These are phyloP conservation scores for Phymatocera aterrima DNA, from an alignment of 2,888 invertebrate genomes.

Conservation along the genomic window DNA sequence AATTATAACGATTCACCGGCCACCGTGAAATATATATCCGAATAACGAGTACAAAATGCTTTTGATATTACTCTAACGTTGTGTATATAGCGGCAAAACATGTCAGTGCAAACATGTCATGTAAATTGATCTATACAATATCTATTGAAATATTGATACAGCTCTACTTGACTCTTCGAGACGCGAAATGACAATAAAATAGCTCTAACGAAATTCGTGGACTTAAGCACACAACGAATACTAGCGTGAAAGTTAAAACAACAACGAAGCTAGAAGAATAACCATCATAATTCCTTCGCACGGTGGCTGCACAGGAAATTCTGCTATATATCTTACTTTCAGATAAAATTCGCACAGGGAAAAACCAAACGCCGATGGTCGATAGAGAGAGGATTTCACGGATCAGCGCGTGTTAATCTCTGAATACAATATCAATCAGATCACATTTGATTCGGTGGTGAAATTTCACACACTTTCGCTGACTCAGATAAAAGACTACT, in stretches of 20 bases:
- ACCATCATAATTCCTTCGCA: no score
- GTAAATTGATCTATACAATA: not conserved
- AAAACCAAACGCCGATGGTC: conserved; percentile 20
- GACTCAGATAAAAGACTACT: no score
- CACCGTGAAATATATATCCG: not conserved
- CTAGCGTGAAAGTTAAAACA: conserved; percentile 18
- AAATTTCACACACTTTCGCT: not conserved
- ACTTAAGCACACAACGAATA: not conserved
- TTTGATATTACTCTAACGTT: not conserved
- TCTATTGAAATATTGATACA: not conserved
- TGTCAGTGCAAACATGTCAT: not conserved
- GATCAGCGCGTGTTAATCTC: conserved; percentile 11
- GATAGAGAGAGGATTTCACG: conserved; percentile 16
- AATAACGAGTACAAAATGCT: not conserved
- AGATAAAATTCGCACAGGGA: not conserved
- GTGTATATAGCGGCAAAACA: not conserved
- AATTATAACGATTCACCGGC: not conserved
- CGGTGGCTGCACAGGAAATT: no score
- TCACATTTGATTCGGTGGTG: conserved; percentile 29
- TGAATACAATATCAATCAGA: conserved; percentile 19
- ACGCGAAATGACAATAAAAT: not conserved
- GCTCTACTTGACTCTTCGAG: not conserved
- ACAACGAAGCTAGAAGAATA: not conserved
- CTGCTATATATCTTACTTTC: not conserved
- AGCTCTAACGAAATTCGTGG: not conserved